These are phyloP conservation scores for Willisornis vidua DNA, from an alignment of 2,113 vertebrate genomes.

Conservation along the genomic window DNA sequence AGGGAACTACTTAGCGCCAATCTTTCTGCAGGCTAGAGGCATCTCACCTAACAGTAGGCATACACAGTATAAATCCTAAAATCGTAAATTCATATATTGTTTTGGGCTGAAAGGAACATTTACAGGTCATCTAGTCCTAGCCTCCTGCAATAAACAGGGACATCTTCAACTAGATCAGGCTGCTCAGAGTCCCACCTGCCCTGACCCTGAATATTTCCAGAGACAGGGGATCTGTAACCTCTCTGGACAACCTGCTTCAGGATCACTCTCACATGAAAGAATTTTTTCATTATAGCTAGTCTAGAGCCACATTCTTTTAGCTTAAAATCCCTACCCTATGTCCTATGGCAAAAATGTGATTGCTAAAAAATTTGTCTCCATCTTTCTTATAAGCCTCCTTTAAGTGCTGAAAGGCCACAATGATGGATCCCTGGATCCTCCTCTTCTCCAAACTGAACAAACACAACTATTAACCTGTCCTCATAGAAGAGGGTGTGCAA, in stretches of 20 bases:
- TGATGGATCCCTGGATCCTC: neutral
- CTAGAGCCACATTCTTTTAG: neutral
- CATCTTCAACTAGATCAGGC: neutral
- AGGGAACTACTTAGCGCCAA: neutral
- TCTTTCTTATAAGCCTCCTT: neutral
- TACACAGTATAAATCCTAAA: neutral
- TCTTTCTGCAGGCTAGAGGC: neutral
- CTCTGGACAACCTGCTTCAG: neutral
- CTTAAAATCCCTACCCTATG: neutral
- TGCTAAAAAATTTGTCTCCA: neutral
- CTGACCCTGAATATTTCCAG: neutral
- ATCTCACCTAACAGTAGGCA: neutral
- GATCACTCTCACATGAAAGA: accelerated
- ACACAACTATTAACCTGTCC: neutral
- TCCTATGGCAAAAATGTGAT: neutral
- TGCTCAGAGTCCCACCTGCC: neutral
- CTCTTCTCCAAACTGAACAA: neutral
- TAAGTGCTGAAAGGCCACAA: neutral
- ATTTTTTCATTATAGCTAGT: neutral
- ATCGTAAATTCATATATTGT: neutral
- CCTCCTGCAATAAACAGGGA: neutral
- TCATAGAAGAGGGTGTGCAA: neutral
- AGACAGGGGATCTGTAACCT: neutral
- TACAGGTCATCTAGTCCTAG: neutral
- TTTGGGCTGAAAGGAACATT: neutral